These are phyloP conservation scores for Anorthoa munda DNA, from an alignment of 2,888 invertebrate species.

Conservation along the genomic window DNA sequence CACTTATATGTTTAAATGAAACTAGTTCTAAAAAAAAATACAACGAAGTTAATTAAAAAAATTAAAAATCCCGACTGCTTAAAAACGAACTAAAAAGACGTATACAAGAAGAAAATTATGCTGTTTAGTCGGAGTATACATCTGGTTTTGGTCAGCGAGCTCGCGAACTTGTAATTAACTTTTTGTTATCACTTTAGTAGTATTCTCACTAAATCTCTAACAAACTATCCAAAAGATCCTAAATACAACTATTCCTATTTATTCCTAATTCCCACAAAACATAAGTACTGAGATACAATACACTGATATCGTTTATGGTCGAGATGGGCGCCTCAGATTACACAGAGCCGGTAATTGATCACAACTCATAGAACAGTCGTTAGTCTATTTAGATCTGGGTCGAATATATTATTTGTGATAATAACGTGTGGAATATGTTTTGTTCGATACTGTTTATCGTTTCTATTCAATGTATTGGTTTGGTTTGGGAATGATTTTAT, in stretches of 20 bases:
- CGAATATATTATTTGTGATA: slow-evolving; percentile 73
- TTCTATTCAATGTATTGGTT: slow-evolving; percentile 36
- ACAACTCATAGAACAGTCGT: slow-evolving; percentile 64
- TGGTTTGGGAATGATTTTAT: slow-evolving; percentile 40
- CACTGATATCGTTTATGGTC: slow-evolving; percentile 76
- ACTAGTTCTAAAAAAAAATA: no score
- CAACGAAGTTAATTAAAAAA: no score
- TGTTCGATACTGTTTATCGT: slow-evolving; percentile 45
- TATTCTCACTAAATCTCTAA: background rate
- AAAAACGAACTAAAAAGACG: no score
- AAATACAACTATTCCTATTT: slow-evolving; percentile 20
- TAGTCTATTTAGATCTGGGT: slow-evolving; percentile 76
- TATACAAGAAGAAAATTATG: no score
- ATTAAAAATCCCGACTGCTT: no score
- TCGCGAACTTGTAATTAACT: no score
- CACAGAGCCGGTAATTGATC: slow-evolving; percentile 72
- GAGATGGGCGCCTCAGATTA: slow-evolving; percentile 80
- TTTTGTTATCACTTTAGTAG: no score
- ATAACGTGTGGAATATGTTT: slow-evolving; percentile 58
- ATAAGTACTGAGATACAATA: slow-evolving; percentile 63
- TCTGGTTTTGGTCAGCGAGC: no score
- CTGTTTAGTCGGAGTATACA: no score
- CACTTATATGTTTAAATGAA: no score
- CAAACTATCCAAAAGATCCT: background rate
- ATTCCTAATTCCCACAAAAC: slow-evolving; percentile 38